Conservation (phyloP, 2,888 invertebrate genomes). For the Beris chalybata region DNA sequence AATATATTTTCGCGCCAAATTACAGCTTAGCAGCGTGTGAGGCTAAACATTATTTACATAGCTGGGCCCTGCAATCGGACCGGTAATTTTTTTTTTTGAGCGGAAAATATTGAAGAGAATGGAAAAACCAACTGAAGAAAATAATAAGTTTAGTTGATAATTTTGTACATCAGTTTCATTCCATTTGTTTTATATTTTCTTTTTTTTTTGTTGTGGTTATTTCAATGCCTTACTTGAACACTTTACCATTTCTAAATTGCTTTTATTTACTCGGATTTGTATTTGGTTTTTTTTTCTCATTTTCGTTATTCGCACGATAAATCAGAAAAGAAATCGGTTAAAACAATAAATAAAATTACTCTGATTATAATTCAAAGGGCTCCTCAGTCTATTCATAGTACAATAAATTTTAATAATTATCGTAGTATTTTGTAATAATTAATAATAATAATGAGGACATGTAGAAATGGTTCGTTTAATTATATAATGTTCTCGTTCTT, state of each 20-base stretch:
- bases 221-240: slow-evolving; percentile 7
- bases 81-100: too few relatives aligned
- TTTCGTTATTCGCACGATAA: not conserved
- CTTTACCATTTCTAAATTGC: slow-evolving; percentile 12
- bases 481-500: slow-evolving; percentile 5
- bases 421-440: slow-evolving; percentile 25
- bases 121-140: too few relatives aligned
- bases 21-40: not conserved
- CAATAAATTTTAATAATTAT: slow-evolving; percentile 32
- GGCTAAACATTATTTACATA: not conserved
- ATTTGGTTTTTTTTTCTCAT: not conserved
- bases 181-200: slow-evolving; percentile 21
- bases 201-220: too few relatives aligned
- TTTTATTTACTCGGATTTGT: slow-evolving; percentile 3
- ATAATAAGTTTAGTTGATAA: slow-evolving; percentile 19
- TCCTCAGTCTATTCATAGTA: slow-evolving; percentile 32
- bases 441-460: slow-evolving; percentile 28
- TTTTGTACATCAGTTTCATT: slow-evolving; percentile 31
- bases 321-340: slow-evolving; percentile 7
- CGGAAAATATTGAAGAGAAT: too few relatives aligned
- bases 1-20: not conserved
- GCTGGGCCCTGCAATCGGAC: too few relatives aligned
- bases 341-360: not conserved
- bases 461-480: slow-evolving; percentile 21
- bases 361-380: slow-evolving; percentile 13